Evolutionary conservation across 2,113 vertebrate genomes (phyloP).

Genomic region (Lophura nycthemera): DNA sequence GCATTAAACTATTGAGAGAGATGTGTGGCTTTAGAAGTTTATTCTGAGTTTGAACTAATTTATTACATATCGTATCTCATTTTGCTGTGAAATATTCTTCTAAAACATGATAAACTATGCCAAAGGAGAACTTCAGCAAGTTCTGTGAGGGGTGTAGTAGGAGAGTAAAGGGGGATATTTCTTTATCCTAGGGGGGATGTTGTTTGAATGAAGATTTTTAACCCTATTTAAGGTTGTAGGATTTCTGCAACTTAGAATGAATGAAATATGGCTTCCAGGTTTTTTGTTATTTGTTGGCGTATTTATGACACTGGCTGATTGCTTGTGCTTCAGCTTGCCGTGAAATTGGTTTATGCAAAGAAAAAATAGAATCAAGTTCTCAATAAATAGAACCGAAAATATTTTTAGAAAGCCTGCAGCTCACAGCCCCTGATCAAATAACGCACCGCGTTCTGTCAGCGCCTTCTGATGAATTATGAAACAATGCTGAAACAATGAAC

Average conservation of each 20-base stretch:
- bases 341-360: not conserved
- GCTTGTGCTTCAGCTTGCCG: not conserved
- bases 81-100: not conserved
- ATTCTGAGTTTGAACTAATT: accelerated
- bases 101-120: accelerated
- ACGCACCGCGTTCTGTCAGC: not conserved
- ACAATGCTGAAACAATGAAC: not conserved
- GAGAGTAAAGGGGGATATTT: not conserved
- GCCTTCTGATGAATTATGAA: constrained; percentile 40
- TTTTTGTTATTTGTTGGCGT: not conserved
- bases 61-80: not conserved
- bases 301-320: not conserved
- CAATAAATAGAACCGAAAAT: constrained; percentile 22
- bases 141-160: not conserved
- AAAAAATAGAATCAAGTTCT: not conserved
- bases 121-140: not conserved
- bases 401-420: constrained; percentile 46
- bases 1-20: not conserved
- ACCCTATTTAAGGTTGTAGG: not conserved
- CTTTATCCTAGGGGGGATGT: not conserved
- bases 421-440: not conserved
- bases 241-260: not conserved
- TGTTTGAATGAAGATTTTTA: not conserved
- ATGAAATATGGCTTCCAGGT: not conserved
- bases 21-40: accelerated